Evolutionary conservation across 2,888 invertebrate species (phyloP), one percentile per base, ranked within the genome.

Genomic region (Crossocerus cetratus): DNA sequence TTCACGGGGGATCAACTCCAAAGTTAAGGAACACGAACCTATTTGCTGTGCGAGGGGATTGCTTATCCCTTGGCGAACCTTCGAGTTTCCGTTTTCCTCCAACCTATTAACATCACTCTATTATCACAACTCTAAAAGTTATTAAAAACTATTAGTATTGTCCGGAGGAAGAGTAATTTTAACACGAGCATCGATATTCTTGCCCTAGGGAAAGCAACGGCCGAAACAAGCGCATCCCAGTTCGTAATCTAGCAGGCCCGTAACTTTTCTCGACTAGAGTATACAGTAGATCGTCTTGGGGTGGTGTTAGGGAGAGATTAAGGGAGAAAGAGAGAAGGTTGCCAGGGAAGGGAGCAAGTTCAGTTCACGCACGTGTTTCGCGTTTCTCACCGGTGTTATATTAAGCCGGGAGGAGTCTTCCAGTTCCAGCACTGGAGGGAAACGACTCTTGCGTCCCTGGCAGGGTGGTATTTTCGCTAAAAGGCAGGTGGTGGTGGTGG

Each of bases 371-470:
- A 83, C 84, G 81, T 79, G 84, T 81, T 76, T 78, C 81, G 75
- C 76, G 83, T 84, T 80, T 78, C 84, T 83, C 81, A 74, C 66
- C 73, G 74, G 77, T 77, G 80, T 78, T 84, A 81, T 84, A 84
- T 84, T 84, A 83, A 84, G 76, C 76, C 76, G 55, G 60, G 69
- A 56, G 59, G n/a, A n/a, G n/a, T n/a, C n/a, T n/a, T n/a, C 65
- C 65, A 43, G n/a, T 32, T 32, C 32, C 32, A 54, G 49, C 22
- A 49, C 49, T 49, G 65, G 53, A 62, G 42, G 68, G 22, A 65
- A 77, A 77, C 68, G 74, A 70, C 76, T 76, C 60, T 43, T 54
- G 45, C 55, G 49, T 65, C 20, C 53, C 53, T 22, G 54, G 64
- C 43, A 49, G 44, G 49, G 45, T 49, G 68, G 57, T 62, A 59